Evolutionary conservation across 2,113 vertebrate genomes (phyloP), one percentile per base, ranked within the genome.

Genomic region (Psittacula cyanocephala): DNA sequence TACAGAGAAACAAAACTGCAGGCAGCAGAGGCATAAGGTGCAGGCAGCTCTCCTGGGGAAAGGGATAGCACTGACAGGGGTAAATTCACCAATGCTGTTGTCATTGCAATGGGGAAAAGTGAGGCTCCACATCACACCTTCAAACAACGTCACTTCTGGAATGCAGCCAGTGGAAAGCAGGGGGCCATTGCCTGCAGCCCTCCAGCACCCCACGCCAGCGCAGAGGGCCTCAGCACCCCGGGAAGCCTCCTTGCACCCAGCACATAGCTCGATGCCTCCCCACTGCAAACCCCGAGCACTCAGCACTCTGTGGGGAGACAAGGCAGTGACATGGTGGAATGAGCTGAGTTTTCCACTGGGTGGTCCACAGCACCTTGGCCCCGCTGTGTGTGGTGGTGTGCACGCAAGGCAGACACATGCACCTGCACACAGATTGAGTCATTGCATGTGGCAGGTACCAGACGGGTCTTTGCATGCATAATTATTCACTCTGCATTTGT

Each of bases 391-490:
- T 2, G 11, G 41, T 2, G 19, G 52, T 0, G 17, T 9, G 52
- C 6, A 3, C 52, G 7, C 57, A 2, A 69, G 70, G 89, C 85
- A 81, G 87, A 8, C 9, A 2, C 71, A 2, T 69, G 81, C 96
- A 96, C 96, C 95, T 96, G 93, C 93, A 33, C 87, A 15, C 3
- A 31, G 90, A 60, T 39, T 49, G 91, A 96, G 88, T 44, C 93
- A 91, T 22, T 25, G 87, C 87, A 1, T 25, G 79, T 88, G 96
- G 93, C 93, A 96, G 95, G 93, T 93, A 95, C 75, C 96, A 93
- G 93, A 85, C 91, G 37, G 89, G 84, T 53, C 88, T 49, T 57
- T 4, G 39, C 91, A 80, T 43, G 93, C 64, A 7, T 62, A 70
- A 91, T 93, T 77, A 76, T 87, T 52, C 95, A 82, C 49, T 89